Base-by-base conservation (phyloP, 2,797 vertebrate species). In the Kryptopterus vitreolus region DNA sequence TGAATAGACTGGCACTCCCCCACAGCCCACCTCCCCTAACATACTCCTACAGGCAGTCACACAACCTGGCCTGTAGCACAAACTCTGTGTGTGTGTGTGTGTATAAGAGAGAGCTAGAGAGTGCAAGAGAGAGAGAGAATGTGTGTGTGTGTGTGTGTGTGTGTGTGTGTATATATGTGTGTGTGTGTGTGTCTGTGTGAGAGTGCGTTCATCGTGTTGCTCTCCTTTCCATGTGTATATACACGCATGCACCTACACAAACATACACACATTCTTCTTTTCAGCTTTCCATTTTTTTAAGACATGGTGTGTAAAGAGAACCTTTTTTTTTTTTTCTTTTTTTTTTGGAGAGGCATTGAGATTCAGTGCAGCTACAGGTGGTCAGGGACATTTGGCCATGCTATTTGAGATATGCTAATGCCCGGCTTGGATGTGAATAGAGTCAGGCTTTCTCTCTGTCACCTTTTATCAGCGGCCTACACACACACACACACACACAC, bases 401-500 rank as follows among this genome's bases (percentile, higher is more conserved):
- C 88, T 86, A 79, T 90, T 88, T 86, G 86, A 89, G 87, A 86
- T 90, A 91, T 92, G 90, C 88, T 90, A 92, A 91, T 92, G 88
- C 61, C 59, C 86, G 50, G 78, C 77, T 82, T 89, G 84, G 88
- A 82, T 87, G 83, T 91, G 88, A 92, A 90, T 88, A 87, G 87
- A 90, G 86, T 83, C 85, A 78, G 76, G 79, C 89, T 90, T 88
- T 86, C 85, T 84, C 80, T 91, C 88, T 89, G 88, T 92, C 90
- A 89, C 88, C 85, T 87, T 88, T 88, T 87, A 85, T 93, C 89
- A 89, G 84, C 86, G 73, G 83, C 88, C 86, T 88, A 89, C 87
- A 89, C 87, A 87, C 85, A 81, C 87, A 85, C 53, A 74, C 15
- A 87, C 4, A 70, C 68, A 70, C 68, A 52, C 63, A 20, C 63